Base-by-base conservation (phyloP, 2,797 vertebrate species). In the Orientallactaga sibirica region DNA sequence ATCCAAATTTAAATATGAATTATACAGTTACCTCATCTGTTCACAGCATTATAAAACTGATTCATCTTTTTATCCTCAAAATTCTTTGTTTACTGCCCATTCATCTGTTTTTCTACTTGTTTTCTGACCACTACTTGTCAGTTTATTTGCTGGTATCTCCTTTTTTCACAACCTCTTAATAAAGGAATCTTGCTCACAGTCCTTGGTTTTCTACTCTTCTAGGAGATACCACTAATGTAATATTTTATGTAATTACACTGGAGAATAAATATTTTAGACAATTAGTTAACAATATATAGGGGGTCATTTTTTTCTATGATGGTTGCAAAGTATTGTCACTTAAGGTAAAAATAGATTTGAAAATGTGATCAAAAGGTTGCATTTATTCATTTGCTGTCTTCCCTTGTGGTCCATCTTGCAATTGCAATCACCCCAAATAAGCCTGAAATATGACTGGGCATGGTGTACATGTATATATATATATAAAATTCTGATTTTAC, bases 191-290 rank as follows among this genome's bases (percentile, higher is more conserved):
- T 79, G 37, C 41, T 37, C 8, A 29, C 8, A 55, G 14, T 52
- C 33, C 19, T 66, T 84, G 22, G 3, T 43, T 81, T 76, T 37
- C 48, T 66, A 33, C 68, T 93, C 71, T 77, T 88, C 52, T 4
- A 66, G 0, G 77, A 90, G 43, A 15, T 48, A 81, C 14, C 22
- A 33, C 20, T 77, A 3, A 66, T 82, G 29, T 77, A 79, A 67
- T 43, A 75, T 25, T 84, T 93, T 86, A 90, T 61, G 12, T 18
- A 74, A 83, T 14, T 58, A n/a, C 1, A 58, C 8, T 58, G 24
- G 94, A 93, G 94, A 81, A 79, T 7, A 91, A 90, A 3, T 84
- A 71, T 25, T 77, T 52, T 41, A 79, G 27, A 55, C 15, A 92
- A 81, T 52, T n/a, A 81, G n/a, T 86, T 84, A 70, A 84, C n/a